Percentiles rank a stretch among this genome's conserved stretches.
Evolutionary conservation across 2,888 invertebrate species (phyloP).

Genomic region (Catonia carolina): DNA sequence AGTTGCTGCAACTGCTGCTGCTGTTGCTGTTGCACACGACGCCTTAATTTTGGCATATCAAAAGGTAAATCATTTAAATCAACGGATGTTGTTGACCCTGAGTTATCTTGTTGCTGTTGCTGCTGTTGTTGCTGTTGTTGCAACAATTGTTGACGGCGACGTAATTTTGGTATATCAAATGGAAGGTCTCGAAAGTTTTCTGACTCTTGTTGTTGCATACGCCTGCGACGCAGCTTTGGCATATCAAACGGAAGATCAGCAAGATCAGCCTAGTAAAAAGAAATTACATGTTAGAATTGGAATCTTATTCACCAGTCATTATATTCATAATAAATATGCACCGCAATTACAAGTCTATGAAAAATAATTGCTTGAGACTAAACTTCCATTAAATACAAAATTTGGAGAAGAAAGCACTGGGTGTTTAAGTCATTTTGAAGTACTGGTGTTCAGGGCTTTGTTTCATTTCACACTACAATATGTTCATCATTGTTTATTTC

Average conservation of each 20-base stretch:
- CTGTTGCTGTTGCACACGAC: conserved; percentile 43
- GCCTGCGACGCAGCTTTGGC: conserved; percentile 71
- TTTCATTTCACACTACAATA: too few relatives aligned
- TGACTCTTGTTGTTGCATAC: conserved; percentile 28
- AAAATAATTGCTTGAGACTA: too few relatives aligned
- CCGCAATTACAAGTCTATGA: too few relatives aligned
- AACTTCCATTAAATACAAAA: too few relatives aligned
- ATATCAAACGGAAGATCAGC: conserved; percentile 78
- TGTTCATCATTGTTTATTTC: too few relatives aligned
- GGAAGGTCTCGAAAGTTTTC: conserved; percentile 68
- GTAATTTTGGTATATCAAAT: conserved; percentile 86
- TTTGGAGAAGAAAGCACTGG: too few relatives aligned
- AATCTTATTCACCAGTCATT: too few relatives aligned
- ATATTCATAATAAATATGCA: too few relatives aligned
- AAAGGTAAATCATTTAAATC: conserved; percentile 63
- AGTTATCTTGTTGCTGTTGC: conserved; percentile 52
- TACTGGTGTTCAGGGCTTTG: too few relatives aligned
- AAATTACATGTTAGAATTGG: too few relatives aligned
- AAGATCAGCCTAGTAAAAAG: conserved; percentile 40
- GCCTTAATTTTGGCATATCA: conserved; percentile 80
- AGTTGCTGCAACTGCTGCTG: conserved; percentile 22
- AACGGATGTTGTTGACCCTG: conserved; percentile 51
- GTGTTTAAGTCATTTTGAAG: too few relatives aligned
- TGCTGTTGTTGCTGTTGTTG: conserved; percentile 62
- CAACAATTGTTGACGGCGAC: conserved; percentile 52